phyloP scores from a whole-genome alignment of 2,888 invertebrate genomes.

The Leucozona laternaria region DNA sequence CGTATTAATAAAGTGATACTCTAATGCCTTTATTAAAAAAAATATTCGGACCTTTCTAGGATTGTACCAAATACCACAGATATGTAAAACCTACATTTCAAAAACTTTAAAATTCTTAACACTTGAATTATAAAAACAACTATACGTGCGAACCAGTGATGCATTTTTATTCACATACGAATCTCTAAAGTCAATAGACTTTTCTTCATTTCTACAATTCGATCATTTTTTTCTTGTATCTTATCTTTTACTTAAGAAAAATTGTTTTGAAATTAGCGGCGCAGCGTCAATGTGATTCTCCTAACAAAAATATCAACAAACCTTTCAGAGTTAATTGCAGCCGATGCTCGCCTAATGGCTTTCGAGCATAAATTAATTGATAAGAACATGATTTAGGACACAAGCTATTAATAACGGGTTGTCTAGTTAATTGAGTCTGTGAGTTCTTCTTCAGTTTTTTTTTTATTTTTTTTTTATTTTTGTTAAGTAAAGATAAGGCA shows the following conservation, averaged over 20 bases:
- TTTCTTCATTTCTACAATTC: background rate
- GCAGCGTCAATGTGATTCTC: slow-evolving; percentile 45
- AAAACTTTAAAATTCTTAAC: no score
- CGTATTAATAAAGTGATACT: no score
- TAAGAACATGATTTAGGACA: slow-evolving; percentile 56
- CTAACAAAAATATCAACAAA: slow-evolving; percentile 48
- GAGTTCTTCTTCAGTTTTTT: slow-evolving; percentile 11
- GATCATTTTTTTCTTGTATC: slow-evolving; percentile 33
- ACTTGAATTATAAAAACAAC: no score
- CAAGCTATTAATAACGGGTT: slow-evolving; percentile 42
- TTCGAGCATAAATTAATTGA: slow-evolving; percentile 72
- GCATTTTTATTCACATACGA: background rate
- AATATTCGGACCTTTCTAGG: no score
- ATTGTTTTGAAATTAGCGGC: slow-evolving; percentile 63
- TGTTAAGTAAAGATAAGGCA: slow-evolving; percentile 2
- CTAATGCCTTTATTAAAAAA: no score
- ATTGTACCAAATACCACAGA: no score
- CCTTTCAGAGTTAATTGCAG: slow-evolving; percentile 58
- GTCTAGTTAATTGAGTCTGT: slow-evolving; percentile 38
- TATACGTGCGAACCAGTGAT: no score
- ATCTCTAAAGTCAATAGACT: background rate
- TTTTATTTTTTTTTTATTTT: background rate
- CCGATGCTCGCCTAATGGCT: slow-evolving; percentile 68
- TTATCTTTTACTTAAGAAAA: slow-evolving; percentile 60
- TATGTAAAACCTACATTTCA: no score